These are phyloP conservation scores for Thecophora atra DNA, from an alignment of 2,888 invertebrate species.

Conservation along the genomic window DNA sequence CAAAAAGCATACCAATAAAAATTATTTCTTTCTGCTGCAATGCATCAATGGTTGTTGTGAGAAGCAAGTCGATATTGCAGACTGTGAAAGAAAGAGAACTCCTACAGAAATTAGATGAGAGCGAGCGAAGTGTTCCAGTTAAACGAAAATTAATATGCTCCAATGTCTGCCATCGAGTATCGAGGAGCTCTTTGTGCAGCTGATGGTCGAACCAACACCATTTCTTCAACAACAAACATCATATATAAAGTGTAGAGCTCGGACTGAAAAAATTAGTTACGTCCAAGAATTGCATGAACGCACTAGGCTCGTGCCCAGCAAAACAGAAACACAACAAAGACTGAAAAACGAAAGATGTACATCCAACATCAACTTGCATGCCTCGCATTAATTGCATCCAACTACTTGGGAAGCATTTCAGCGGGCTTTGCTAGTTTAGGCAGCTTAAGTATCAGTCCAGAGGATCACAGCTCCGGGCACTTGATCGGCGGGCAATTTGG, in stretches of 20 bases:
- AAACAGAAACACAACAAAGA: conserved; percentile 2
- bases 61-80: conserved; percentile 16
- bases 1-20: not conserved
- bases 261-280: conserved; percentile 29
- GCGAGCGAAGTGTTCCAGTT: not conserved
- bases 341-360: conserved; percentile 16
- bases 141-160: conserved; percentile 7
- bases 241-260: conserved; percentile 29
- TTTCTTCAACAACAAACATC: conserved; percentile 9
- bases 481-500: conserved; percentile 50
- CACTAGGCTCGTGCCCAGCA: not conserved
- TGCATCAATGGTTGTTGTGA: conserved; percentile 32
- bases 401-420: not conserved
- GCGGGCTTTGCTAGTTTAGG: conserved; percentile 32
- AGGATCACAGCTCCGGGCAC: conserved; percentile 51
- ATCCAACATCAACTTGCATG: conserved; percentile 6
- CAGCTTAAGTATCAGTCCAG: conserved; percentile 48
- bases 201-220: conserved; percentile 24
- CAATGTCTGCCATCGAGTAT: not conserved
- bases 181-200: too few species aligned
- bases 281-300: conserved; percentile 22
- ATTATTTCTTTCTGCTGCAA: conserved; percentile 21
- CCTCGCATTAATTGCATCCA: conserved; percentile 1
- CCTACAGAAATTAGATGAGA: not conserved
- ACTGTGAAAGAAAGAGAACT: conserved; percentile 32